Evolutionary conservation across 2,113 vertebrate genomes (phyloP).

Genomic region (Parotia lawesii): DNA sequence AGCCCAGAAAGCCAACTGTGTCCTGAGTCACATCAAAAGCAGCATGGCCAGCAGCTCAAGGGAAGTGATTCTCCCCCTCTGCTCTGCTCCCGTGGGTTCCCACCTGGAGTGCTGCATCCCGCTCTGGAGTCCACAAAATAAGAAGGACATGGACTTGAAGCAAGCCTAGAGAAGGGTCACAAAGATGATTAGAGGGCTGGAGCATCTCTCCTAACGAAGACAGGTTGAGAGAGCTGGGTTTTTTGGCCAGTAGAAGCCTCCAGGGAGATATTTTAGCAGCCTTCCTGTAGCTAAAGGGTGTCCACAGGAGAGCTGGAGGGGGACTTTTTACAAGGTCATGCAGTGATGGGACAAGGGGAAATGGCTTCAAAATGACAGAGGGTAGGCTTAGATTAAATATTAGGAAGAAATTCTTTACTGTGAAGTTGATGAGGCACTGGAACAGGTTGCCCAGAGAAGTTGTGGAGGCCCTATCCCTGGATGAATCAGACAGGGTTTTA

Average conservation of each 20-base stretch:
- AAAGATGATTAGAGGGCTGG: neutral
- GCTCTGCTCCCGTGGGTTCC: rapidly evolving
- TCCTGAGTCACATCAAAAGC: neutral
- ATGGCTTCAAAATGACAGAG: neutral
- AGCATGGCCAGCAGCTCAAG: neutral
- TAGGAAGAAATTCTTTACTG: neutral
- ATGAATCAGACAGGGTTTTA: neutral
- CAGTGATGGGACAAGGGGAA: neutral
- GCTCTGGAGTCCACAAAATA: neutral
- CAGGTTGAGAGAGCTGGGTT: neutral
- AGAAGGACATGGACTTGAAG: neutral
- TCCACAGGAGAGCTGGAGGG: neutral
- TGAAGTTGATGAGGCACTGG: neutral
- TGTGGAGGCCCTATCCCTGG: neutral
- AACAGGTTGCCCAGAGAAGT: neutral
- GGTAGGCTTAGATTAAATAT: neutral
- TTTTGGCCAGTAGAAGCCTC: neutral
- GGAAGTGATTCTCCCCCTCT: neutral
- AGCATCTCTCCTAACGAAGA: neutral
- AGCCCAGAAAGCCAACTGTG: neutral
- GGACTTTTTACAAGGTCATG: neutral
- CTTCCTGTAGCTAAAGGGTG: neutral
- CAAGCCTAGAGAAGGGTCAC: neutral
- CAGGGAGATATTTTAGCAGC: neutral
- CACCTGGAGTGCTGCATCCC: neutral